These are phyloP conservation scores for Parelbella ahira DNA, from an alignment of 2,888 invertebrate genomes.

Conservation along the genomic window DNA sequence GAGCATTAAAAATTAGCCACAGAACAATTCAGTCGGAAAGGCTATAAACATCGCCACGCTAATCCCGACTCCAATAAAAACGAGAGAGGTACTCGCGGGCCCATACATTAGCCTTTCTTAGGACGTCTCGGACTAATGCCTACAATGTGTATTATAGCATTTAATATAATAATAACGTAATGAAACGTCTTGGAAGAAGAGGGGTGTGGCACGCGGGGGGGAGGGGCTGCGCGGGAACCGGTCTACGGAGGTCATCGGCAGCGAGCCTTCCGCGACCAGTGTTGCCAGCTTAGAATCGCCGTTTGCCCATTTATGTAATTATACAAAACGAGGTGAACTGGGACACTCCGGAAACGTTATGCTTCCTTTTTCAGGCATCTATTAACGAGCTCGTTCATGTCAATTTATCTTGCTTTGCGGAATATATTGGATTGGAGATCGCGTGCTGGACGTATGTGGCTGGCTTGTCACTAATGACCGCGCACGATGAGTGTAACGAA, in stretches of 20 bases:
- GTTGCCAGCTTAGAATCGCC: slow-evolving; percentile 56
- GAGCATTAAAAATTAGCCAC: slow-evolving; percentile 30
- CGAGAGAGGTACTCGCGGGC: slow-evolving; percentile 42
- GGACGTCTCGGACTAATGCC: slow-evolving; percentile 71
- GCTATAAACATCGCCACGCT: slow-evolving; percentile 58
- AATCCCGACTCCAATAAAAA: slow-evolving; percentile 60
- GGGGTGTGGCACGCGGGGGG: slow-evolving; percentile 42
- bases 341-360: slow-evolving; percentile 49
- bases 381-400: slow-evolving; percentile 25
- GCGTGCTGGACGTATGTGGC: slow-evolving; percentile 17
- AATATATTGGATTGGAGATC: slow-evolving; percentile 24
- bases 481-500: slow-evolving; percentile 18
- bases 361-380: slow-evolving; percentile 44
- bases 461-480: slow-evolving; percentile 18
- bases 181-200: slow-evolving; percentile 68
- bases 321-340: slow-evolving; percentile 53
- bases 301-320: slow-evolving; percentile 56
- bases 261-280: slow-evolving; percentile 74
- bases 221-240: slow-evolving; percentile 62
- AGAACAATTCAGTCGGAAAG: slow-evolving; percentile 59
- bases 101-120: slow-evolving; percentile 64
- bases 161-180: slow-evolving; percentile 81
- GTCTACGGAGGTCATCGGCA: slow-evolving; percentile 78
- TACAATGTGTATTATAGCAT: slow-evolving; percentile 79
- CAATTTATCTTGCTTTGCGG: slow-evolving; percentile 24